phyloP scores from a whole-genome alignment of 2,888 invertebrate genomes.

The Drosophila helvetica region DNA sequence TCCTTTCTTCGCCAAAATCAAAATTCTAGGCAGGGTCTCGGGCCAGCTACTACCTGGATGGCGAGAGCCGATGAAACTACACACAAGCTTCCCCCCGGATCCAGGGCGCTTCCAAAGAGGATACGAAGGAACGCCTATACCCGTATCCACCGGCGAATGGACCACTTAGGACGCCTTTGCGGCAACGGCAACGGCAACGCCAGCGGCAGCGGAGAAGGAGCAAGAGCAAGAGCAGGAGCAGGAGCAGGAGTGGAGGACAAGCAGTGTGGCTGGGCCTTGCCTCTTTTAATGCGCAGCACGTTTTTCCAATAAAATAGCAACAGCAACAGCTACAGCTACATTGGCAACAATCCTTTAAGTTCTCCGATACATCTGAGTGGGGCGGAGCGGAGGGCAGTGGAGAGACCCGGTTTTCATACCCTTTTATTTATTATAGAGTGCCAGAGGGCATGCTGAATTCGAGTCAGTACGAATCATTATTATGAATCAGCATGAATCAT shows the following conservation, averaged over 20 bases:
- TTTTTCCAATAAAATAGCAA: conserved; percentile 71
- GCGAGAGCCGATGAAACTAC: conserved; percentile 6
- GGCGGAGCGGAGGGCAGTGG: conserved; percentile 8
- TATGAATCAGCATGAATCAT: too few relatives aligned
- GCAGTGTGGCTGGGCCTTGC: neutral
- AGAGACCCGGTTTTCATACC: conserved; percentile 30
- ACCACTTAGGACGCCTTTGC: conserved; percentile 66
- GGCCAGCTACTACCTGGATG: conserved; percentile 16
- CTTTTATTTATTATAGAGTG: neutral
- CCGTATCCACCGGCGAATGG: conserved; percentile 51
- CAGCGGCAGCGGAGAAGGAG: too few relatives aligned
- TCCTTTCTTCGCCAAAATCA: conserved; percentile 49
- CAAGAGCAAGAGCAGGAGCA: conserved; percentile 21
- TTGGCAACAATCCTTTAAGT: conserved; percentile 46
- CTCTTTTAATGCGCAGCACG: conserved; percentile 66
- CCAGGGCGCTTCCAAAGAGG: conserved; percentile 32
- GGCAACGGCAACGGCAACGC: conserved; percentile 20
- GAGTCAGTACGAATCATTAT: too few relatives aligned
- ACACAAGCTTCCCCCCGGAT: conserved; percentile 19
- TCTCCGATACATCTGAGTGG: conserved; percentile 29
- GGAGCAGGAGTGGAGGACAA: conserved; percentile 22
- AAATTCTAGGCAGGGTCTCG: conserved; percentile 44
- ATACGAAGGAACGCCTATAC: conserved; percentile 58
- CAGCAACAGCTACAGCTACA: conserved; percentile 36
- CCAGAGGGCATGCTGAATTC: neutral